Evolutionary conservation across 2,113 vertebrate species (phyloP).

Genomic region (Nymphicus hollandicus): DNA sequence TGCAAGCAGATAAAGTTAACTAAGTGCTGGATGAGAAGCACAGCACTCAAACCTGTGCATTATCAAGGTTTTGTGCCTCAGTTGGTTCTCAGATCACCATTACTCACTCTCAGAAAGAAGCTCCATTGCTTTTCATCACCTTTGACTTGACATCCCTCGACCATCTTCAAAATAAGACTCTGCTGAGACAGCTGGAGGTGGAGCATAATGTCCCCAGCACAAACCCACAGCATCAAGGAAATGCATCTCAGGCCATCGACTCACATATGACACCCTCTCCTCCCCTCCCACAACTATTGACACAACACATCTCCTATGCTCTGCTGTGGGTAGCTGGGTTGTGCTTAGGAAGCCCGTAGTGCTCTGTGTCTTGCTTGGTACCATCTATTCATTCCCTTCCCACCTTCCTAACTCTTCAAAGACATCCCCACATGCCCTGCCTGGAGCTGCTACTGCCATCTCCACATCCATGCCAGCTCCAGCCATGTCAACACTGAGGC

Average conservation of each 20-base stretch:
- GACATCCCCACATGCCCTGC: background rate
- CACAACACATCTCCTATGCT: background rate
- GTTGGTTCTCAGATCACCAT: background rate
- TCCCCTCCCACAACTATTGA: background rate
- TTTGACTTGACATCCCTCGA: background rate
- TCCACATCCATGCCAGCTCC: background rate
- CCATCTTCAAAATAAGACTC: background rate
- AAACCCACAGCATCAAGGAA: background rate
- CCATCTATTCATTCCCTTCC: background rate
- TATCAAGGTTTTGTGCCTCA: background rate
- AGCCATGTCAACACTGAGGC: accelerated
- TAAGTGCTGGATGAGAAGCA: background rate
- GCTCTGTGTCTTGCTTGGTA: background rate
- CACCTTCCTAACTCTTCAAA: background rate
- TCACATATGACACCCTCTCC: background rate
- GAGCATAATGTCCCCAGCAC: background rate
- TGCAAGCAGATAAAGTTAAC: background rate
- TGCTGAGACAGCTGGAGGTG: background rate
- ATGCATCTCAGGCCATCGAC: background rate
- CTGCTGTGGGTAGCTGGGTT: background rate
- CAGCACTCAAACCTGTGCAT: background rate
- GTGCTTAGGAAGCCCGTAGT: background rate
- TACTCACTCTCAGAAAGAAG: background rate
- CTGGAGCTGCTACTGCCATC: background rate
- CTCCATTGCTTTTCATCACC: background rate